These are phyloP conservation scores for Pseudococcus longispinus DNA, from an alignment of 2,888 invertebrate genomes.

Conservation along the genomic window DNA sequence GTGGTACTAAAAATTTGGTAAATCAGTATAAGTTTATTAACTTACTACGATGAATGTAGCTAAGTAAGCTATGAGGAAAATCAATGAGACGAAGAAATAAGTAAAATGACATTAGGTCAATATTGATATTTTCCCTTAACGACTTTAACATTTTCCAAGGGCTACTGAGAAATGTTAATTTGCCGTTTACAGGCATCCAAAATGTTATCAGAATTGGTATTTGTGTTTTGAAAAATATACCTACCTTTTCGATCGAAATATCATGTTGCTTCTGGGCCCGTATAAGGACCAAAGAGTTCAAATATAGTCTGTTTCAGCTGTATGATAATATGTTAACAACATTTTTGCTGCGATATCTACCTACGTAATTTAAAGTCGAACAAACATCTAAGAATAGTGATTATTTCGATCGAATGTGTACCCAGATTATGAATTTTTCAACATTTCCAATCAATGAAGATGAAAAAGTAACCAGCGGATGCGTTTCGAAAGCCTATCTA, in stretches of 20 bases:
- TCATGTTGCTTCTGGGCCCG: neutral
- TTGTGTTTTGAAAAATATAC: neutral
- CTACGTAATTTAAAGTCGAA: too few species aligned
- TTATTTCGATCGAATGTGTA: neutral
- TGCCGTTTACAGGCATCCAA: neutral
- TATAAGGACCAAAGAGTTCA: neutral
- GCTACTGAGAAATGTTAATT: slow-evolving; percentile 30
- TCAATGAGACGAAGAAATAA: slow-evolving; percentile 12
- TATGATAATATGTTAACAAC: neutral
- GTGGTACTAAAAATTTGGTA: neutral
- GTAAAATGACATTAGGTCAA: slow-evolving; percentile 24
- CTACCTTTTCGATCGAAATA: neutral
- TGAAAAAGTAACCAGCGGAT: neutral
- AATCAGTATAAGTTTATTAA: neutral
- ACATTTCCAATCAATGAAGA: neutral
- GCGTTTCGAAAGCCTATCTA: neutral
- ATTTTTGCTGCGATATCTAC: neutral
- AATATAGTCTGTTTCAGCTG: neutral
- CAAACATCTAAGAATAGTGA: neutral
- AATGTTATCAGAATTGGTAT: slow-evolving; percentile 14
- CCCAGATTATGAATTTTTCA: neutral
- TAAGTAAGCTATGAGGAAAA: neutral
- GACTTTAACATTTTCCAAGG: slow-evolving; percentile 5
- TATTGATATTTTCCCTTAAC: slow-evolving; percentile 28
- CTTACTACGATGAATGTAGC: neutral